A percentile compares a stretch with the other conserved stretches of the same genome.
Conservation (phyloP, 2,797 vertebrate species). For the Anas flavirostris region DNA sequence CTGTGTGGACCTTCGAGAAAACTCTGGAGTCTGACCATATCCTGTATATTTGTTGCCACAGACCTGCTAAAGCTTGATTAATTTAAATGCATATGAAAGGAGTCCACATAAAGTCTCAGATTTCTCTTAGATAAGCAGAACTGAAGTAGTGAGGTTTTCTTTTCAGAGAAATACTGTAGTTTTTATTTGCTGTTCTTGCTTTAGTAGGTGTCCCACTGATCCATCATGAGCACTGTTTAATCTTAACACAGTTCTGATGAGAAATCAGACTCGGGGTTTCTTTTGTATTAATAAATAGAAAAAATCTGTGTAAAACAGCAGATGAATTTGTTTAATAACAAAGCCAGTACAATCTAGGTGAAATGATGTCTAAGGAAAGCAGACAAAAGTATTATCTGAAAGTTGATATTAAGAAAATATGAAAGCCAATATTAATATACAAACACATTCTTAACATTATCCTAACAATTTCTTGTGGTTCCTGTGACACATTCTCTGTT, state of each 20-base stretch:
- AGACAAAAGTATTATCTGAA: neutral
- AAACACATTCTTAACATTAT: neutral
- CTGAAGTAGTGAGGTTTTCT: neutral
- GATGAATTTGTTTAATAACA: neutral
- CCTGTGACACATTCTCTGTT: rapidly evolving
- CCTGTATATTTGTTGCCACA: neutral
- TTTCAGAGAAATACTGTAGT: neutral
- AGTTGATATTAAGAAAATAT: neutral
- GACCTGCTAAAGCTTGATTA: neutral
- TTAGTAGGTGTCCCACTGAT: neutral
- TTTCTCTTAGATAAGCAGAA: neutral
- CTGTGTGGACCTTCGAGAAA: neutral
- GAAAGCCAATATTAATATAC: neutral
- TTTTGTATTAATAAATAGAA: neutral
- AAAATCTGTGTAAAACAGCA: neutral
- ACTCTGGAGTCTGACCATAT: neutral
- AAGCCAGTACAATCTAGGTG: neutral
- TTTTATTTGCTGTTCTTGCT: neutral
- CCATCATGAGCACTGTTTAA: neutral
- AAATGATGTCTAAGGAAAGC: neutral
- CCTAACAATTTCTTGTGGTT: neutral
- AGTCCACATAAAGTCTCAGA: neutral
- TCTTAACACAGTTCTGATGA: neutral
- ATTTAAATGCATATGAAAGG: neutral
- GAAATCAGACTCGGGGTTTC: neutral